phyloP scores from a whole-genome alignment of 2,888 invertebrate genomes.

The Oscheius onirici region DNA sequence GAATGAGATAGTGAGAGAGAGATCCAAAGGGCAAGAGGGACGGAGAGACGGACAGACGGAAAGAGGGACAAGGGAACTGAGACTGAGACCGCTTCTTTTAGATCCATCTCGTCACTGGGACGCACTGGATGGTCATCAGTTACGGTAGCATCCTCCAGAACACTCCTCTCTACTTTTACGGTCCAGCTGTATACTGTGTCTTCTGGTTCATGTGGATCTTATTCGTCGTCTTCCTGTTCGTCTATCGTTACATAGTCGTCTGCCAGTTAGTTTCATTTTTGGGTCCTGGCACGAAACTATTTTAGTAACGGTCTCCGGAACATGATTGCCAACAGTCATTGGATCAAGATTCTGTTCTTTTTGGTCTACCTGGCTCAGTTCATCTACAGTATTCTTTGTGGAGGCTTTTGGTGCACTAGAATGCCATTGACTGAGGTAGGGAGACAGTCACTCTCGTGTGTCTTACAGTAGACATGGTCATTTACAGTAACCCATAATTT shows the following conservation, averaged over 20 bases:
- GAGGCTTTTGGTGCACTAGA: not conserved
- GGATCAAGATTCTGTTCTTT: not conserved
- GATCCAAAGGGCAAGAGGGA: not conserved
- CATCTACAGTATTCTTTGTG: not conserved
- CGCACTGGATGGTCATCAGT: not conserved
- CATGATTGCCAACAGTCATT: not conserved
- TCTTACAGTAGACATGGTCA: too few species aligned
- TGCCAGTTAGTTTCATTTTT: not conserved
- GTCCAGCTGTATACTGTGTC: not conserved
- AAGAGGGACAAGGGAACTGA: too few species aligned
- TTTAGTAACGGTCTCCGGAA: not conserved
- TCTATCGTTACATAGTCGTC: constrained; percentile 4
- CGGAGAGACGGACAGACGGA: not conserved
- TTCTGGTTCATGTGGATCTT: not conserved
- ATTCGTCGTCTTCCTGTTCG: constrained; percentile 6
- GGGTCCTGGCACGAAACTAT: not conserved
- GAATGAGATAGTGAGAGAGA: too few species aligned
- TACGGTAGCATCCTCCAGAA: not conserved
- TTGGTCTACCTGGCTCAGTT: not conserved
- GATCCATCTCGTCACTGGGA: not conserved
- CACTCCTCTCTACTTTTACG: not conserved
- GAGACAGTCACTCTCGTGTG: not conserved
- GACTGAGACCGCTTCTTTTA: too few species aligned
- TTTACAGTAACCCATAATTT: not conserved
- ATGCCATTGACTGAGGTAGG: not conserved